Evolutionary conservation across 1,140 invertebrate genomes (phyloP).

Genomic region (Danaus plexippus): DNA sequence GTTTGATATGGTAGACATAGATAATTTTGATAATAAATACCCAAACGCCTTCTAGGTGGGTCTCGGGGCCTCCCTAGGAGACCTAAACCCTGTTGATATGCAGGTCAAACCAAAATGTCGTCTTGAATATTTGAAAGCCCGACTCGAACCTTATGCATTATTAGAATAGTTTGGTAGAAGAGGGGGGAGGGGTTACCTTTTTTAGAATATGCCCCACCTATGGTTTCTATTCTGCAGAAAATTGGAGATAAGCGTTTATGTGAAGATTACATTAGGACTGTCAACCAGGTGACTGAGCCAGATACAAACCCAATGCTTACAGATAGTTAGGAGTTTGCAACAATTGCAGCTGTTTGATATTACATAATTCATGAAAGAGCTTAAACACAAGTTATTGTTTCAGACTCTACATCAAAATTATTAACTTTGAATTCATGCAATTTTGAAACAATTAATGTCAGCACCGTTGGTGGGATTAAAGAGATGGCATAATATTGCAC

Average conservation of each 20-base stretch:
- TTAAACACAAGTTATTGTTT: slow-evolving; percentile 41
- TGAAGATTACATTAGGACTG: slow-evolving; percentile 27
- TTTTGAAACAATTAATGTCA: slow-evolving; percentile 52
- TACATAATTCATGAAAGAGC: slow-evolving; percentile 37
- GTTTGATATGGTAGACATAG: neutral
- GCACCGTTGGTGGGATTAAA: slow-evolving; percentile 30
- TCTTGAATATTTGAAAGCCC: slow-evolving; percentile 33
- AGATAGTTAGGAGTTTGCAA: slow-evolving; percentile 47
- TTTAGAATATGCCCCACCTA: slow-evolving; percentile 54
- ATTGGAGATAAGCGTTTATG: slow-evolving; percentile 24
- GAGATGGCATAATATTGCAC: slow-evolving; percentile 29
- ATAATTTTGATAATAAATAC: slow-evolving; percentile 18
- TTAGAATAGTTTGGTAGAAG: slow-evolving; percentile 38
- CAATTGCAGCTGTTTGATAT: slow-evolving; percentile 30
- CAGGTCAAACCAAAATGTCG: slow-evolving; percentile 17
- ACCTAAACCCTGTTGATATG: slow-evolving; percentile 21
- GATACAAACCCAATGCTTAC: slow-evolving; percentile 61
- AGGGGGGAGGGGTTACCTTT: slow-evolving; percentile 29
- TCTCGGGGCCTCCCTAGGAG: slow-evolving; percentile 25
- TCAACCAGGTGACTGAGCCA: slow-evolving; percentile 39
- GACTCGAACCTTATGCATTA: slow-evolving; percentile 51
- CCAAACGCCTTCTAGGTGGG: slow-evolving; percentile 23
- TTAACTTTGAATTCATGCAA: slow-evolving; percentile 45
- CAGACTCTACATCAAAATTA: slow-evolving; percentile 31
- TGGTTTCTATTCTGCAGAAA: slow-evolving; percentile 66